Evolutionary conservation across 1,140 invertebrate species (phyloP), one percentile per base, ranked within the genome.

Genomic region (Drosophila virilis): DNA sequence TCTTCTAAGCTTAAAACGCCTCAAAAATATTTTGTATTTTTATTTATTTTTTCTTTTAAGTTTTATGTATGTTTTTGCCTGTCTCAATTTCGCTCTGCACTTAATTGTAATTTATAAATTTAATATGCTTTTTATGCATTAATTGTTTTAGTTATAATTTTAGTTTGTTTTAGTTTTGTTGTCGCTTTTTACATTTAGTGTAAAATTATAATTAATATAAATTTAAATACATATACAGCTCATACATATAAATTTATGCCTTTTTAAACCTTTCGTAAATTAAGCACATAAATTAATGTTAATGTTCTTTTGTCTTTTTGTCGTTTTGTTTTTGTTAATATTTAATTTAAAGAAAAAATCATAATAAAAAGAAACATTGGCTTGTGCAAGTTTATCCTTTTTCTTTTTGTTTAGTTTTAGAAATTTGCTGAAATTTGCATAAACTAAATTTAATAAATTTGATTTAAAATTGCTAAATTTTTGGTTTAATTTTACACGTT

Each of bases 381-480:
- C 82, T 86, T 86, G 82, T 86, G 82, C 82, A 86, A 86, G 82
- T 83, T 75, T 71, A 40, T 28, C 22, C 22, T 70, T 42, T 65
- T 51, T 57, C 54, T 35, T 54, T 58, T 66, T 71, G 22, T 59
- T 75, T 70, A 70, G 78, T 80, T 77, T 81, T 72, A 77, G 66
- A 80, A 81, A 64, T 62, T 59, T 40, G 17, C 54, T 71, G 51
- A 58, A 54, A 55, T 80, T 85, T 48, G 77, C 73, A 80, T 59
- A 46, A 85, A 86, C 84, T 86, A 89, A 88, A 83, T 73, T 82
- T 86, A 86, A 88, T 88, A 86, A 86, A 86, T 89, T 86, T 88
- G 58, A 86, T 86, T 86, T 86, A 86, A 86, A 86, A 88, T 88
- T 86, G 83, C 83, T 86, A 86, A 79, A 89, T 86, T 86, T 86